Base-by-base conservation (phyloP, 64 coral and sea anemone genomes). In the Pocillopora verrucosa region DNA sequence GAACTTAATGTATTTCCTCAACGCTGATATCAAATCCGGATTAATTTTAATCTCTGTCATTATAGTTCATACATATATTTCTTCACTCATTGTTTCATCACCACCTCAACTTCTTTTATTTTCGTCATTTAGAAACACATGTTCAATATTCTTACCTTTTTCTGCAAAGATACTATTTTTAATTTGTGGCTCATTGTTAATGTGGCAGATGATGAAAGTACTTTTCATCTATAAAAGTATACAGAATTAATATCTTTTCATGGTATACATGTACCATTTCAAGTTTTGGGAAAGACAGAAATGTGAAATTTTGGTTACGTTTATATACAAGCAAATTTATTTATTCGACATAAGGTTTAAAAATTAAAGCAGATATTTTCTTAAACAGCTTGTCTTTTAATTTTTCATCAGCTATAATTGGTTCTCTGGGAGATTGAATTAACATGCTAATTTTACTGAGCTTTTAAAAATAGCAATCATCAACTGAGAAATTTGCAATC, bases 391-490 rank as follows among this genome's bases (percentile, higher is more conserved):
- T 70, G 67, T 70, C 9, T 1, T 68, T 30, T 51, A 51, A 51
- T 51, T 51, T 70, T 70, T 70, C 20, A 24, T n/a, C 22, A 20
- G 11, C 6, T n/a, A 25, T 63, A 17, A 63, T 63, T 15, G 16
- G 61, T 63, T 17, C 11, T 22, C 65, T 10, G 20, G 19, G 16
- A 24, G 9, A 24, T 70, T 24, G 22, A 5, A 24, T 70, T 70
- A 70, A 56, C 56, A 22, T 51, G 77, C 77, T 79, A 26, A 59
- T 79, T 79, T 56, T 56, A 60, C 38, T 15, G 13, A 13, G 22
- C 3, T 30, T 79, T 51, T 79, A 79, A 79, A 79, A 79, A 79
- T 79, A 79, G 59, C 25, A 20, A 20, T 30, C 11, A 26, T 79
- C 14, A 79, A 51, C 7, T 51, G 41, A 51, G 41, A 24, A 70